Evolutionary conservation across 23 tunicate genomes (phyloP).

Genomic region (Ciona savignyi): DNA sequence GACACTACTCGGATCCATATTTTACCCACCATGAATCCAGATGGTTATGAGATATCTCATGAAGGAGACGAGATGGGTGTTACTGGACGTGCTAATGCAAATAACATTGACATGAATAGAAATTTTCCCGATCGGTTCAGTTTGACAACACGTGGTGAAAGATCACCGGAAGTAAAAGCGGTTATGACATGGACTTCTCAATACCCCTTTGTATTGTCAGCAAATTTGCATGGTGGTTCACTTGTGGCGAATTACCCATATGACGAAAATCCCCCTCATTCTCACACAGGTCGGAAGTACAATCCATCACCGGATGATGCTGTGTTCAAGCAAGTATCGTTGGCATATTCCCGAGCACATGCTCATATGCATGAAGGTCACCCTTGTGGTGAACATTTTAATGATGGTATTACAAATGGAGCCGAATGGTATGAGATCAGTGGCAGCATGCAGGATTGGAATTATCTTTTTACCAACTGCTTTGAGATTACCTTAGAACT

Average conservation of each 20-base stretch:
- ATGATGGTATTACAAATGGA: conserved; percentile 88
- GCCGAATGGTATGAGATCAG: conserved; percentile 91
- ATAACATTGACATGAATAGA: conserved; percentile 60
- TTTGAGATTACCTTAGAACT: conserved; percentile 90
- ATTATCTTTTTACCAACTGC: conserved; percentile 69
- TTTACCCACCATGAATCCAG: conserved; percentile 87
- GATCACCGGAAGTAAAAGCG: conserved; percentile 45
- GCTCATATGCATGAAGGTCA: too few relatives aligned
- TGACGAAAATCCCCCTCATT: conserved; percentile 29
- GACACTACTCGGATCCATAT: conserved; percentile 33
- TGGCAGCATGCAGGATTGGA: conserved; percentile 94
- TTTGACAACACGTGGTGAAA: not conserved
- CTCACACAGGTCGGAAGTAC: too few relatives aligned
- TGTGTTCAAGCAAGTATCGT: too few relatives aligned
- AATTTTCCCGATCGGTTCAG: conserved; percentile 92
- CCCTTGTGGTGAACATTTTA: conserved; percentile 42
- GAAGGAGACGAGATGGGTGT: conserved; percentile 45
- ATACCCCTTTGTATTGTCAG: conserved; percentile 65
- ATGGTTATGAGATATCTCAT: conserved; percentile 65
- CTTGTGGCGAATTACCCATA: conserved; percentile 84
- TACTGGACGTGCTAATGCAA: conserved; percentile 24
- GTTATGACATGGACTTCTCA: conserved; percentile 71
- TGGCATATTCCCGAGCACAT: too few relatives aligned
- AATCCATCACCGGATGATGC: too few relatives aligned
- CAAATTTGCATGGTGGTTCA: conserved; percentile 84